Base-by-base conservation (phyloP, 2,888 invertebrate species). In the Meta bourneti region DNA sequence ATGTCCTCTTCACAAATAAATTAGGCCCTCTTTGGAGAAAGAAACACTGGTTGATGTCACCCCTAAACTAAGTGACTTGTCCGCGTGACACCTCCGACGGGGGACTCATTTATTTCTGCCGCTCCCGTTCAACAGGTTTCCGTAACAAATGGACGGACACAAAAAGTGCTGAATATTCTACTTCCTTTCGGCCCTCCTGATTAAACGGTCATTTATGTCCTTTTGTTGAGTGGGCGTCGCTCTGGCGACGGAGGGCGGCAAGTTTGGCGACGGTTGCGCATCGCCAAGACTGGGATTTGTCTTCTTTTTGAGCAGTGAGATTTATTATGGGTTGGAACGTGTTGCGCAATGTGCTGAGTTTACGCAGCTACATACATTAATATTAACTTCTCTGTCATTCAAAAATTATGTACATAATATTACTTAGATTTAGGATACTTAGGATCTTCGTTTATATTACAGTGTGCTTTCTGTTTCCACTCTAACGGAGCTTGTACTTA, bases 151-250 rank as follows among this genome's bases (percentile, higher is more conserved):
- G 90, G 16, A 16, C 52, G 79, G 51, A 34, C 82, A 20, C 83
- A 90, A 85, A 85, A 90, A 85, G 70, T 85, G 90, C 84, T 85
- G 90, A 90, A 85, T 90, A 90, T 90, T 90, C 89, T 34, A 34
- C 77, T 89, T 78, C 78, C 70, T 71, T 20, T 11, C 75, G 19
- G 49, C 49, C 74, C 51, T 81, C 69, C 74, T 85, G 90, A 90
- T 90, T 85, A 85, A 75, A 80, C 77, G 90, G 85, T 74, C 90
- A 80, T 89, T 89, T 89, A 61, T n/a, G 52, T 79, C 52, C 20
- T 52, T n/a, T 61, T 19, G 83, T 83, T 7, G 85, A 78, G 85
- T 77, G 87, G 87, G n/a, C 49, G 69, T 8, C 20, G 61, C 34
- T 49, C 7, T 13, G 70, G 49, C 51, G 89, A 54, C 83, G 89